These are phyloP conservation scores for Orchesella flavescens DNA, from an alignment of 2,888 invertebrate genomes.

Conservation along the genomic window DNA sequence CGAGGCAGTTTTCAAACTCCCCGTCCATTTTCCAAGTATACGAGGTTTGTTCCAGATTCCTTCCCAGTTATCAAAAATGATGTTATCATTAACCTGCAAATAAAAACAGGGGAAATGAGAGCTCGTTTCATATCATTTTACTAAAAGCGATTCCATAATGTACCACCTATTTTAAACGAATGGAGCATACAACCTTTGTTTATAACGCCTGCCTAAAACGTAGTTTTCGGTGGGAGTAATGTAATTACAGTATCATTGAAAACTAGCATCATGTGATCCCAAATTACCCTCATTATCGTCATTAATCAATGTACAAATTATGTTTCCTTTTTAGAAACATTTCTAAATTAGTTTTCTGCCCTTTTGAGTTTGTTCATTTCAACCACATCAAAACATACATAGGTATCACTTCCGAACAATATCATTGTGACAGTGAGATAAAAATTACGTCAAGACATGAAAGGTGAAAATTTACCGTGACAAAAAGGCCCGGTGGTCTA, in stretches of 20 bases:
- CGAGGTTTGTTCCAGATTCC: conserved; percentile 51
- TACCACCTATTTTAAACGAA: no score
- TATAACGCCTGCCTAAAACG: no score
- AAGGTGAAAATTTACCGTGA: conserved; percentile 52
- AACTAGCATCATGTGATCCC: background rate
- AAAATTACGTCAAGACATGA: conserved; percentile 1
- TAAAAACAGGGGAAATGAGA: no score
- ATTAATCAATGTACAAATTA: conserved; percentile 43
- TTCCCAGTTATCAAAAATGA: conserved; percentile 62
- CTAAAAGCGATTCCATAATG: no score
- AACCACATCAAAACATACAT: conserved; percentile 60
- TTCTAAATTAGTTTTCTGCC: background rate
- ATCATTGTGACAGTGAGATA: conserved; percentile 1
- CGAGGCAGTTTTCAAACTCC: background rate
- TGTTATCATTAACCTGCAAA: conserved; percentile 55
- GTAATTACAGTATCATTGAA: conserved; percentile 55
- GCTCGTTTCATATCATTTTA: background rate
- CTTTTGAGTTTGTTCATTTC: conserved; percentile 49
- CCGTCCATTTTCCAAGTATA: conserved; percentile 55
- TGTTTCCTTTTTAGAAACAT: conserved; percentile 5
- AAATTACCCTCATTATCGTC: conserved; percentile 26
- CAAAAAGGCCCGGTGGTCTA: conserved; percentile 63
- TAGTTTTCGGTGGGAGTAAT: conserved; percentile 19
- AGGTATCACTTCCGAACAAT: conserved; percentile 13
- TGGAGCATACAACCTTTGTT: background rate